Conservation (phyloP, 1,140 invertebrate genomes). For the Pseudomyrmex dendroicus region DNA sequence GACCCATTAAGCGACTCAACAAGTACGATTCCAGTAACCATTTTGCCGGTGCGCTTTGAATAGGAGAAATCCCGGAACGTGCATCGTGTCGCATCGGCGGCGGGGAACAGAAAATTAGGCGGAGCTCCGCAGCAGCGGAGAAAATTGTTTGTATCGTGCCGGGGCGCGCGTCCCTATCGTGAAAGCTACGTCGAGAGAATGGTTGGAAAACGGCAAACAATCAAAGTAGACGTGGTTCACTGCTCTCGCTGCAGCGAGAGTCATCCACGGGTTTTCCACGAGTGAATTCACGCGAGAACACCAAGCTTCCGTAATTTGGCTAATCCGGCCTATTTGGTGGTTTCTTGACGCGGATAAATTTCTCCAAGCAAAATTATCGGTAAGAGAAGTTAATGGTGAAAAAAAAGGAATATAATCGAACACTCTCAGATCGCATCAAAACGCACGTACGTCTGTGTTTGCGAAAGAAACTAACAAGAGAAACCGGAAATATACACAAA, state of each 20-base stretch:
- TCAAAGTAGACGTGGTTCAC: conserved; percentile 2
- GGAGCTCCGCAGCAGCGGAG: not conserved
- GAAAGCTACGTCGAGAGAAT: not conserved
- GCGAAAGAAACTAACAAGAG: too few relatives aligned
- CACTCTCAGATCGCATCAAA: not conserved
- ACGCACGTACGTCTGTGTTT: not conserved
- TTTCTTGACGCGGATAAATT: not conserved
- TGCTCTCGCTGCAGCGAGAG: not conserved
- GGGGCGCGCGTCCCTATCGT: too few relatives aligned
- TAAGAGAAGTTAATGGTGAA: not conserved
- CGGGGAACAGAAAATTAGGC: conserved; percentile 4
- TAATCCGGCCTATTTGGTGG: not conserved
- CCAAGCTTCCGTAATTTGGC: conserved; percentile 4
- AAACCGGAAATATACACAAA: not conserved
- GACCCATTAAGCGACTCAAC: conserved; percentile 80
- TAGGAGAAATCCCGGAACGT: conserved; percentile 35
- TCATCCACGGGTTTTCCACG: not conserved
- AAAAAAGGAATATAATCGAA: not conserved
- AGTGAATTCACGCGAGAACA: conserved; percentile 1
- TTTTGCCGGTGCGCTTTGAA: conserved; percentile 64
- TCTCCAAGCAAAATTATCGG: not conserved
- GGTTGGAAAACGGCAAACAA: conserved; percentile 47
- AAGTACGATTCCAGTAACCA: conserved; percentile 76
- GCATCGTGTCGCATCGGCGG: conserved; percentile 4
- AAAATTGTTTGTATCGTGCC: conserved; percentile 63